Base-by-base conservation (phyloP, 2,888 invertebrate species). In the Andrena hattorfiana region DNA sequence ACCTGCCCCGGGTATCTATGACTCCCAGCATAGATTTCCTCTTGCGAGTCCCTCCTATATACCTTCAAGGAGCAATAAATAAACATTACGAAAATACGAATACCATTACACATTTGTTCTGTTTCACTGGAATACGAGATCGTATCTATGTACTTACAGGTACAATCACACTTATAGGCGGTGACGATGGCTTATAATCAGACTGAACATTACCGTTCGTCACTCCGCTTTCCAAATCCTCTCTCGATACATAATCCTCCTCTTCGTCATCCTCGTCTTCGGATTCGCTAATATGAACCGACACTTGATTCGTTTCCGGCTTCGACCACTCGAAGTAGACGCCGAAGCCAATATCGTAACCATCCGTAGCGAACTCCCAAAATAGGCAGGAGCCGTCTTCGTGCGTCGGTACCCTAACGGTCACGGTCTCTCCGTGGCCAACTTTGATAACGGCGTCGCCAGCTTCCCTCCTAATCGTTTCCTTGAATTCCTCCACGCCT, bases 301-400 rank as follows among this genome's bases (percentile, higher is more conserved):
- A 98, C 4, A 99, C 98, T 90, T 95, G 95, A 88, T 97, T 98
- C 56, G 96, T 97, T 59, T 97, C 97, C 0, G 97, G 96, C 1
- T 98, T 98, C 71, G 97, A 97, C 98, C 99, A 99, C 95, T 99
- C 99, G 94, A 99, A 99, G 94, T 97, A 99, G 67, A 99, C 96
- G 0, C 99, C 99, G 94, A 99, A 99, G 83, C 97, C 98, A 90
- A 99, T 97, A 94, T 99, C 99, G 92, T 99, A 99, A 93, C 97
- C 97, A 94, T 99, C 99, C 0, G 99, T 99, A 16, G 99, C 99
- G 94, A 99, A 99, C 95, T 99, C 99, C 99, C 99, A 99, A 94
- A 99, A 99, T 54, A 99, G 95, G 90, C 98, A 97, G 1, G 97
- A 96, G 0, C 99, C 99, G 90, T 98, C 97, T 85, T 97, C 97